Evolutionary conservation across 2,888 invertebrate genomes (phyloP).

Genomic region (Choristoneura rosaceana): DNA sequence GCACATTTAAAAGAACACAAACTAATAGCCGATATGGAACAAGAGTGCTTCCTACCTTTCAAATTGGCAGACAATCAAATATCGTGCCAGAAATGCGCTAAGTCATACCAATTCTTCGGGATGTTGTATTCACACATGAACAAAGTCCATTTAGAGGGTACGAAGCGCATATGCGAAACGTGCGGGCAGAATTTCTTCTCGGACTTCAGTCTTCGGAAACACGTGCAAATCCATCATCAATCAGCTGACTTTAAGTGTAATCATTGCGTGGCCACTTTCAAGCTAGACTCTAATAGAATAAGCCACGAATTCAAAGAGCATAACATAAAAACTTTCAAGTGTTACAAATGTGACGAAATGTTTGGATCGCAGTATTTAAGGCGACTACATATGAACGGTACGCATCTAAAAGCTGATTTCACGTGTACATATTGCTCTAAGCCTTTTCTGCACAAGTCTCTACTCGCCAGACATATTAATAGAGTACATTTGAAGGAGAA

Average conservation of each 20-base stretch:
- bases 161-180: slow-evolving; percentile 39
- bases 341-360: slow-evolving; percentile 40
- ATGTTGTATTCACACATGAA: slow-evolving; percentile 39
- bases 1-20: slow-evolving; percentile 31
- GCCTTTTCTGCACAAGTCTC: slow-evolving; percentile 28
- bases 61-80: slow-evolving; percentile 37
- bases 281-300: slow-evolving; percentile 30
- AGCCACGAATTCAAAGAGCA: slow-evolving; percentile 40
- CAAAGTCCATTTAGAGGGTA: slow-evolving; percentile 35
- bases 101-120: slow-evolving; percentile 36
- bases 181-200: slow-evolving; percentile 42
- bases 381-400: slow-evolving; percentile 23
- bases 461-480: slow-evolving; percentile 18
- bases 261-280: slow-evolving; percentile 10
- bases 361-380: slow-evolving; percentile 36
- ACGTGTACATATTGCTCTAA: slow-evolving; percentile 34
- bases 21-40: slow-evolving; percentile 24
- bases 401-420: slow-evolving; percentile 34
- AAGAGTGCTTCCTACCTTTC: slow-evolving; percentile 40
- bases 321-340: slow-evolving; percentile 37
- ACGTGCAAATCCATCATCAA: slow-evolving; percentile 34
- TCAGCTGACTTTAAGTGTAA: slow-evolving; percentile 28
- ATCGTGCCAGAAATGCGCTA: slow-evolving; percentile 40
- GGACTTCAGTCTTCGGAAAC: slow-evolving; percentile 39
- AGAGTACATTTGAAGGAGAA: slow-evolving; percentile 39